A percentile compares a stretch with the other conserved stretches of the same genome.
phyloP scores from a whole-genome alignment of 2,888 invertebrate species.

The Rhamnusium bicolor region DNA sequence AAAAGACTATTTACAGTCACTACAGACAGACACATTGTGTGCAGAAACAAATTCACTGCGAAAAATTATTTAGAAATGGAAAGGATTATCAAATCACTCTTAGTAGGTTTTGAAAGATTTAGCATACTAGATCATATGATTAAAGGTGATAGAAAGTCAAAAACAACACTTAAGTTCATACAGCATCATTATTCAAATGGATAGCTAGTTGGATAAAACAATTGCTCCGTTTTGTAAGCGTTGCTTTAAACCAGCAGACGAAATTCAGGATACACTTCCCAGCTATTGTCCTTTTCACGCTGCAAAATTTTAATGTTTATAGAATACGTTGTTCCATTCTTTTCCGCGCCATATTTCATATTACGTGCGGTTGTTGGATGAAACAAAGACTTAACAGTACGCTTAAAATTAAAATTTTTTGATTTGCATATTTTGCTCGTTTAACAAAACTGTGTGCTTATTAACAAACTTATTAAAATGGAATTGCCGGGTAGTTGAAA shows the following conservation, averaged over 20 bases:
- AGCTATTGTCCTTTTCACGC: conserved; percentile 35
- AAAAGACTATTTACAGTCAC: too few species aligned
- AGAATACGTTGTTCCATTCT: conserved; percentile 40
- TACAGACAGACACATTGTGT: too few species aligned
- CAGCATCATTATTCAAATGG: neutral
- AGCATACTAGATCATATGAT: conserved; percentile 27
- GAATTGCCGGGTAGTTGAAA: conserved; percentile 33
- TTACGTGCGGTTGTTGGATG: conserved; percentile 43
- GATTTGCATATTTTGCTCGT: conserved; percentile 61
- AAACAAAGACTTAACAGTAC: conserved; percentile 54
- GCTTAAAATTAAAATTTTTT: conserved; percentile 57
- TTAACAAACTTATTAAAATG: conserved; percentile 48
- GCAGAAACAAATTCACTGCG: too few species aligned
- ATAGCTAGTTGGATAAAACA: neutral
- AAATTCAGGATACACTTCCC: conserved; percentile 28
- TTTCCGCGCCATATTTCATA: conserved; percentile 47
- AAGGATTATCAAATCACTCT: too few species aligned
- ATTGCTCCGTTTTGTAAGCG: conserved; percentile 8
- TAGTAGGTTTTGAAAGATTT: too few species aligned
- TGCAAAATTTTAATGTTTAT: conserved; percentile 35
- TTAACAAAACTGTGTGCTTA: conserved; percentile 50
- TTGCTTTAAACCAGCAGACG: neutral
- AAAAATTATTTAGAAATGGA: too few species aligned
- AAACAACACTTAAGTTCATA: neutral
- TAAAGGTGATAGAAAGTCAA: neutral